These are phyloP conservation scores for Lepidocolaptes lacrymiger DNA, from an alignment of 2,797 vertebrate species.

Conservation along the genomic window DNA sequence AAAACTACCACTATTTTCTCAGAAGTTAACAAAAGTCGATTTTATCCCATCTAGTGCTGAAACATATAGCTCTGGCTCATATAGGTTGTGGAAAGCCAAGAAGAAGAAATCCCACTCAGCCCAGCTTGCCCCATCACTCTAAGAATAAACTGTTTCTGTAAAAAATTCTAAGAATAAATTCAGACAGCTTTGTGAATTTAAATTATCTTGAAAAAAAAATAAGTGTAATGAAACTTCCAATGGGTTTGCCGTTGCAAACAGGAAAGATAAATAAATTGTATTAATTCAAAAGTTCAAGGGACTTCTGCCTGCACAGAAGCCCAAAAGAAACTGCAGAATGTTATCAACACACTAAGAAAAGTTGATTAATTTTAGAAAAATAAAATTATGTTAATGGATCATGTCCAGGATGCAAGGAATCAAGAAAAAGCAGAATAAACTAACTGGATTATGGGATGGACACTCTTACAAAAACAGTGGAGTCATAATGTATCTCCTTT, in stretches of 20 bases:
- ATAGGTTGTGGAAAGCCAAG: background rate
- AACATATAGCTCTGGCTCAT: background rate
- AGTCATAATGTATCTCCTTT: background rate
- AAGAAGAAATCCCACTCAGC: background rate
- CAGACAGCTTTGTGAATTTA: background rate
- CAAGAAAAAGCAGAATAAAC: background rate
- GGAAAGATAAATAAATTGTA: background rate
- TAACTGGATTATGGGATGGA: background rate
- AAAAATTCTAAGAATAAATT: background rate
- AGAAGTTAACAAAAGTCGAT: background rate
- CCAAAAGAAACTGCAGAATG: background rate
- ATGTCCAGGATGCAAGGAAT: background rate
- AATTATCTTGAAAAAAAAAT: background rate
- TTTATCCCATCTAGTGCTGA: fast-evolving
- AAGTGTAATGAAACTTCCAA: background rate
- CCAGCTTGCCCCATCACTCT: background rate
- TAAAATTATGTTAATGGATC: background rate
- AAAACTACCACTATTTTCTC: background rate
- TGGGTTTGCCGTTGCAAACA: background rate
- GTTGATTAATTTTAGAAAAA: background rate
- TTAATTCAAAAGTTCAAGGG: background rate
- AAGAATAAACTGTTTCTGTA: background rate
- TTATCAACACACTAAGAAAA: background rate
- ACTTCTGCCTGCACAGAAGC: background rate
- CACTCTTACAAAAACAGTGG: background rate